Conservation (phyloP, 1,140 invertebrate species). For the Charaxes varanes region DNA sequence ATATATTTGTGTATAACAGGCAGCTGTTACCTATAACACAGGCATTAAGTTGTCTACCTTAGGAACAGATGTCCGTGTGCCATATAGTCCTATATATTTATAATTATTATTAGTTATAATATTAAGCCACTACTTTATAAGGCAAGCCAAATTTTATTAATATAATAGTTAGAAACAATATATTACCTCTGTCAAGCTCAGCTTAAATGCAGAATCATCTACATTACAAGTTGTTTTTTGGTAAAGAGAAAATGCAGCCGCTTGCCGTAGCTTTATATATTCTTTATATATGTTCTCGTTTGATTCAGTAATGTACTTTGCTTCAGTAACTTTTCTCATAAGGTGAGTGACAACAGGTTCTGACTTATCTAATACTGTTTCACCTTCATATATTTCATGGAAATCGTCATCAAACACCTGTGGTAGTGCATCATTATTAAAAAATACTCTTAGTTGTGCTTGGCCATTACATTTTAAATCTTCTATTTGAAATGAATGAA, state of each 20-base stretch:
- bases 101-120: too few relatives aligned
- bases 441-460: slow-evolving; percentile 33
- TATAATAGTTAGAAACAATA: too few relatives aligned
- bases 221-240: slow-evolving; percentile 25
- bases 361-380: slow-evolving; percentile 7
- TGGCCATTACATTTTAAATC: slow-evolving; percentile 36
- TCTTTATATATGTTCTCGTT: slow-evolving; percentile 42
- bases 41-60: too few relatives aligned
- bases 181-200: slow-evolving; percentile 28
- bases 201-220: slow-evolving; percentile 26
- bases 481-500: slow-evolving; percentile 35
- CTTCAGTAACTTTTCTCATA: slow-evolving; percentile 42
- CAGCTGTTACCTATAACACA: too few relatives aligned
- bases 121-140: too few relatives aligned
- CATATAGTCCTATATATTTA: too few relatives aligned
- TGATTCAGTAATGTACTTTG: slow-evolving; percentile 34
- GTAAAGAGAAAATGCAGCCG: slow-evolving; percentile 32
- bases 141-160: too few relatives aligned
- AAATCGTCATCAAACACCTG: slow-evolving; percentile 48
- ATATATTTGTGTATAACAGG: too few relatives aligned
- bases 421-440: slow-evolving; percentile 38
- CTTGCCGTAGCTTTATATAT: slow-evolving; percentile 36
- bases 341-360: slow-evolving; percentile 34
- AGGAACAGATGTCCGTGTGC: too few relatives aligned
- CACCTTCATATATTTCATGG: slow-evolving; percentile 19